Percentiles rank a stretch among this genome's conserved stretches.
Conservation (phyloP, 2,888 invertebrate species). For the Caenorhabditis sp. region DNA sequence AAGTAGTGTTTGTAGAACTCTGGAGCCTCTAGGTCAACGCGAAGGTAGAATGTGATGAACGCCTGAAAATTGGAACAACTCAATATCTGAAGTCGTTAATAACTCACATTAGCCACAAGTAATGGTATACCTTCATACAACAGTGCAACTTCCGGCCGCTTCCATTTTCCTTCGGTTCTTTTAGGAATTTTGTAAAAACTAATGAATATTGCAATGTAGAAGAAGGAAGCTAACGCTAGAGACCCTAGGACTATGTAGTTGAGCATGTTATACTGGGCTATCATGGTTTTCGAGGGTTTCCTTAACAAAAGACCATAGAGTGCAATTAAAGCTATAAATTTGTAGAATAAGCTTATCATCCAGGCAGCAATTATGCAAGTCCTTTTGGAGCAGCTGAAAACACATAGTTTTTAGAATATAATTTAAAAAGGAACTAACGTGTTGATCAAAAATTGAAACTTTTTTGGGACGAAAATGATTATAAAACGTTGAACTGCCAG, state of each 20-base stretch:
- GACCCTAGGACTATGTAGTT: not conserved
- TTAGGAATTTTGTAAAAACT: not conserved
- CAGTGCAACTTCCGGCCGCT: conserved; percentile 24
- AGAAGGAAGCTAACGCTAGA: not conserved
- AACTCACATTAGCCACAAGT: conserved; percentile 28
- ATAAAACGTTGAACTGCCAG: conserved; percentile 28
- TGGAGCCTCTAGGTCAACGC: not conserved
- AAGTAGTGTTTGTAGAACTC: not conserved
- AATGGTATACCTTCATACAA: conserved; percentile 37
- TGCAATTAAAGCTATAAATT: not conserved
- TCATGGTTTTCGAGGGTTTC: not conserved
- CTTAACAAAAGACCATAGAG: not conserved
- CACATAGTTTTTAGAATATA: no score
- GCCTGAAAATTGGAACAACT: not conserved
- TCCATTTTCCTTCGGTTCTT: conserved; percentile 4
- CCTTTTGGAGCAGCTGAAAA: conserved; percentile 6
- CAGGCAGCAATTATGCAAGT: not conserved
- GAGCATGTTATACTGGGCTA: not conserved
- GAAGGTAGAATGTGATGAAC: not conserved
- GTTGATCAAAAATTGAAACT: conserved; percentile 13
- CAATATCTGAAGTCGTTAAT: not conserved
- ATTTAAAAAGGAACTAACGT: conserved; percentile 6
- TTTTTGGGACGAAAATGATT: conserved; percentile 3
- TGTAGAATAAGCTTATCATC: not conserved
- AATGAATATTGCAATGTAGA: conserved; percentile 18